These are phyloP conservation scores for Lycia hirtaria DNA, from an alignment of 2,888 invertebrate species.

Conservation along the genomic window DNA sequence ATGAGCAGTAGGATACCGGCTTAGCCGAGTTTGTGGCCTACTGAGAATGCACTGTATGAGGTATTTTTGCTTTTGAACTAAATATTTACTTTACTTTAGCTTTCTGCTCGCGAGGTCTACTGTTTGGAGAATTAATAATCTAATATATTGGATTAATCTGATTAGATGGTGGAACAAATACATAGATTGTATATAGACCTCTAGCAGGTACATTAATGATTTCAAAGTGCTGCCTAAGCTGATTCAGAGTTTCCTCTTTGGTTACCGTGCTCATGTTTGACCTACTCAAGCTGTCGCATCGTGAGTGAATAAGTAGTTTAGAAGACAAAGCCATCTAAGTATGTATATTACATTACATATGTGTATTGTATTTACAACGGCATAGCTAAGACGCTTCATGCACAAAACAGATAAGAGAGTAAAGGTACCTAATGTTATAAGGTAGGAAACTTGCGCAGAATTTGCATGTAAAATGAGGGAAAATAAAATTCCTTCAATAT, in stretches of 20 bases:
- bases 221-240: conserved; percentile 39
- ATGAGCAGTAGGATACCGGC: too few relatives aligned
- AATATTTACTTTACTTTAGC: too few relatives aligned
- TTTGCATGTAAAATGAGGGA: conserved; percentile 20
- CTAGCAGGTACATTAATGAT: neutral
- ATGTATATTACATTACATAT: neutral
- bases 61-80: too few relatives aligned
- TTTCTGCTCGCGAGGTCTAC: too few relatives aligned
- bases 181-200: neutral
- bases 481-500: conserved; percentile 27
- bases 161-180: neutral
- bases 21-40: too few relatives aligned
- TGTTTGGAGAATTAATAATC: too few relatives aligned
- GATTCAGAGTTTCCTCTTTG: conserved; percentile 50
- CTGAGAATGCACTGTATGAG: too few relatives aligned
- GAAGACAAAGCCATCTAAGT: conserved; percentile 4
- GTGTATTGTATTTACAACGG: conserved; percentile 12
- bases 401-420: conserved; percentile 22
- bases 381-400: conserved; percentile 16
- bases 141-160: too few relatives aligned
- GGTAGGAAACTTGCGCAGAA: conserved; percentile 23
- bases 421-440: conserved; percentile 30
- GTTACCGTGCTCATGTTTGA: conserved; percentile 58
- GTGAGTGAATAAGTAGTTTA: conserved; percentile 25
- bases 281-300: conserved; percentile 58